Evolutionary conservation across 2,888 invertebrate species (phyloP).

Genomic region (Cylindroiulus punctatus): DNA sequence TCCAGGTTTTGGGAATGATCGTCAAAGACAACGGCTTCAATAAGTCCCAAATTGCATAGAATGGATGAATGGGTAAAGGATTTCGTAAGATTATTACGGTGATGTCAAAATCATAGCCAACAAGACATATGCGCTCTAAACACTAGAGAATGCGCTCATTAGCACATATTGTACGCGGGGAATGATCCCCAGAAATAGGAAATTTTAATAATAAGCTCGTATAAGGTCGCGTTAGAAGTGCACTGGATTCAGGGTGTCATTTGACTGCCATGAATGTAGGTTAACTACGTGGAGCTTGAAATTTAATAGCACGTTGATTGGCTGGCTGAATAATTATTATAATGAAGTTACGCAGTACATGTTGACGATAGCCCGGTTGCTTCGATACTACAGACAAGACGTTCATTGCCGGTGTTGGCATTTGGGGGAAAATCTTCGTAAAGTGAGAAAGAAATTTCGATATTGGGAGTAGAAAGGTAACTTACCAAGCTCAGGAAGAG

Average conservation of each 20-base stretch:
- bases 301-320: slow-evolving; percentile 42
- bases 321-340: slow-evolving; percentile 43
- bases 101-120: background rate
- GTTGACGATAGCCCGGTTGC: background rate
- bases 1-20: background rate
- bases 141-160: background rate
- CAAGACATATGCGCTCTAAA: background rate
- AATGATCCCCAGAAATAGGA: slow-evolving; percentile 6
- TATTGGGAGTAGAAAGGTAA: too few relatives aligned
- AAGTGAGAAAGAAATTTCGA: background rate
- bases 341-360: background rate
- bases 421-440: background rate
- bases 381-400: background rate
- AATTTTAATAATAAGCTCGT: slow-evolving; percentile 29
- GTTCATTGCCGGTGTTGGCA: background rate
- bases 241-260: slow-evolving; percentile 15
- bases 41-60: background rate
- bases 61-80: background rate
- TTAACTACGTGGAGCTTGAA: slow-evolving; percentile 22
- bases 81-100: background rate
- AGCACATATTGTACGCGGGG: background rate
- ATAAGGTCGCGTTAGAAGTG: background rate
- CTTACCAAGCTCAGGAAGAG: too few relatives aligned
- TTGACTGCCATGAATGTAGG: slow-evolving; percentile 34
- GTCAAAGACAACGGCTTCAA: background rate